Base-by-base conservation (phyloP, 2,888 invertebrate genomes). In the Cylloceria caligata region DNA sequence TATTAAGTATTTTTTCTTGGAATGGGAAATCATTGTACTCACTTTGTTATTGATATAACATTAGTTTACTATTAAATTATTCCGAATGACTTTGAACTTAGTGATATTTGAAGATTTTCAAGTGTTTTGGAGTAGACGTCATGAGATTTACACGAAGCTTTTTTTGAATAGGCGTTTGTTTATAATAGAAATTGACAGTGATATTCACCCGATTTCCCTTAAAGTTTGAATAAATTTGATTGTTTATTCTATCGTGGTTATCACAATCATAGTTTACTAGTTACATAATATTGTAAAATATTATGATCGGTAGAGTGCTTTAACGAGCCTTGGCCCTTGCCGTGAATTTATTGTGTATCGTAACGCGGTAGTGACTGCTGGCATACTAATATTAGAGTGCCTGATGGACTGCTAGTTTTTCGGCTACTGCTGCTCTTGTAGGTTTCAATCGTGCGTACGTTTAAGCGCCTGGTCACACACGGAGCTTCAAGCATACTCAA, bases 361-460 rank as follows among this genome's bases (percentile, higher is more conserved):
- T 85, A 88, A 86, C 81, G 80, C 85, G 75, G 81, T 67, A 83
- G 85, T 84, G 87, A 88, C 82, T 88, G 90, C 88, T 89, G 90
- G 89, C 90, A 90, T 86, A 87, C 86, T 84, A 86, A 88, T 87
- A 89, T 89, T 89, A 90, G 86, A 86, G 86, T 88, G 87, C 88
- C 88, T 89, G 90, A 88, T 89, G 87, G 85, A 89, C 87, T 86
- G 87, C 72, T 52, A 87, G 87, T 87, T 89, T 88, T 88, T 86
- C 83, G 84, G 69, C 87, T 84, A 83, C 80, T 83, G 52, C 34
- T 57, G 39, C 65, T 36, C 57, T 57, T 47, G 62, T 68, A 47
- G 62, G 52, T 73, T 47, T 60, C 9, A 30, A 27, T 45, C 71
- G n/a, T 75, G 69, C 71, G 64, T 39, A n/a, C 74, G 62, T 69